Percentiles rank a stretch among this genome's conserved stretches.
phyloP scores from a whole-genome alignment of 2,888 invertebrate genomes.

The Ditula angustiorana region DNA sequence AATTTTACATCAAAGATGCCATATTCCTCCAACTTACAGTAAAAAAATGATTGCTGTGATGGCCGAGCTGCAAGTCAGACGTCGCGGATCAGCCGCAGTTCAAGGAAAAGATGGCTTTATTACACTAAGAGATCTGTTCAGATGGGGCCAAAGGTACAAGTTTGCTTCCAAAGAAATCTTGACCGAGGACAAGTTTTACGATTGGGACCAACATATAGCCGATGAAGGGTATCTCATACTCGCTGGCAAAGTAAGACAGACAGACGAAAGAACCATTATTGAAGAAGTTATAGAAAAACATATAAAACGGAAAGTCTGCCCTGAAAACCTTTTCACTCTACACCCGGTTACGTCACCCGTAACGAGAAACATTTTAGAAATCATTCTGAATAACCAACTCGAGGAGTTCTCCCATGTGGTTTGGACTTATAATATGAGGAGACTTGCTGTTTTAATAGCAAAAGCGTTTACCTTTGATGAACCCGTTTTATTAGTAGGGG shows the following conservation, averaged over 20 bases:
- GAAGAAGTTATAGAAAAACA: constrained; percentile 91
- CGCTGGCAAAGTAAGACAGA: constrained; percentile 95
- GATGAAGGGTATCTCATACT: constrained; percentile 98
- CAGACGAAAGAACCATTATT: constrained; percentile 93
- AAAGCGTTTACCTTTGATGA: constrained; percentile 96
- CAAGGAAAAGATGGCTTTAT: constrained; percentile 97
- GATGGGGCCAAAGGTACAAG: constrained; percentile 98
- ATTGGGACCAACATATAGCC: constrained; percentile 98
- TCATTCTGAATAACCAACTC: constrained; percentile 84
- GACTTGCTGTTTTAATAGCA: constrained; percentile 90
- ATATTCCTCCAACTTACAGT: constrained; percentile 94
- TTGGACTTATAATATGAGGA: constrained; percentile 97
- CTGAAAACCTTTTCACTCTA: constrained; percentile 89
- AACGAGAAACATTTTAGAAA: constrained; percentile 89
- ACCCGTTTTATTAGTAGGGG: constrained; percentile 97
- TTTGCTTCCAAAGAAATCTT: constrained; percentile 86
- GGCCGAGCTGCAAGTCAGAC: constrained; percentile 93
- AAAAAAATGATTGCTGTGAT: constrained; percentile 96
- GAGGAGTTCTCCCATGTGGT: constrained; percentile 92
- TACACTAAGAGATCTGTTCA: constrained; percentile 96
- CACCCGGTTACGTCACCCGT: constrained; percentile 90
- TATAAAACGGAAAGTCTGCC: constrained; percentile 90
- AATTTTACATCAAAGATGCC: constrained; percentile 95
- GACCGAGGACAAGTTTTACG: constrained; percentile 88
- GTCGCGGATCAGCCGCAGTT: constrained; percentile 95